These are phyloP conservation scores for Diadema setosum DNA, from an alignment of 35 echinoderm and acorn worm species.

Conservation along the genomic window DNA sequence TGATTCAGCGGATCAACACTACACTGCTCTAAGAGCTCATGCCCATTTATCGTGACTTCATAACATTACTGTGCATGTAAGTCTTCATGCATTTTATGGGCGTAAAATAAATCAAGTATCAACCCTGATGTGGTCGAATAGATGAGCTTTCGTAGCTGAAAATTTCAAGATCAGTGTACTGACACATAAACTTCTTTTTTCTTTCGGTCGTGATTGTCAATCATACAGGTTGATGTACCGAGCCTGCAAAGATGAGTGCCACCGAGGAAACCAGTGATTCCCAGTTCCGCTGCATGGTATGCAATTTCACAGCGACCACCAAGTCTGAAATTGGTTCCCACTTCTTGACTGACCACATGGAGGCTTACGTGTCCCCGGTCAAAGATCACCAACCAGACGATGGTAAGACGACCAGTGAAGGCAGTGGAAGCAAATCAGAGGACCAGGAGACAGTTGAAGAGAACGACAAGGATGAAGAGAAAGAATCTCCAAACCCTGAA, in stretches of 20 bases:
- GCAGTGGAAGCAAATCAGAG: background rate
- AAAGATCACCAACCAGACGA: background rate
- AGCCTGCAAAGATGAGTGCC: background rate
- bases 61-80: too few relatives aligned
- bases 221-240: background rate
- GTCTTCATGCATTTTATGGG: too few relatives aligned
- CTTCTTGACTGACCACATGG: constrained; percentile 21
- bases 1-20: too few relatives aligned
- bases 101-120: too few relatives aligned
- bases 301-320: background rate
- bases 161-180: too few relatives aligned
- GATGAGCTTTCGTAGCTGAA: too few relatives aligned
- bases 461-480: background rate
- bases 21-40: too few relatives aligned
- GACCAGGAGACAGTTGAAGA: background rate
- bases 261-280: background rate
- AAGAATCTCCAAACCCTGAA: background rate
- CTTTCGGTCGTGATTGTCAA: too few relatives aligned
- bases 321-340: constrained; percentile 16
- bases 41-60: too few relatives aligned
- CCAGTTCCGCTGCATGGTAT: constrained; percentile 9
- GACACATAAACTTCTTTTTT: too few relatives aligned
- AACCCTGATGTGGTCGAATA: too few relatives aligned
- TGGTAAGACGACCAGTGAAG: background rate
- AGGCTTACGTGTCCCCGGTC: background rate